Conservation (phyloP, 2,797 vertebrate species). For the Gobio occitaniae region DNA sequence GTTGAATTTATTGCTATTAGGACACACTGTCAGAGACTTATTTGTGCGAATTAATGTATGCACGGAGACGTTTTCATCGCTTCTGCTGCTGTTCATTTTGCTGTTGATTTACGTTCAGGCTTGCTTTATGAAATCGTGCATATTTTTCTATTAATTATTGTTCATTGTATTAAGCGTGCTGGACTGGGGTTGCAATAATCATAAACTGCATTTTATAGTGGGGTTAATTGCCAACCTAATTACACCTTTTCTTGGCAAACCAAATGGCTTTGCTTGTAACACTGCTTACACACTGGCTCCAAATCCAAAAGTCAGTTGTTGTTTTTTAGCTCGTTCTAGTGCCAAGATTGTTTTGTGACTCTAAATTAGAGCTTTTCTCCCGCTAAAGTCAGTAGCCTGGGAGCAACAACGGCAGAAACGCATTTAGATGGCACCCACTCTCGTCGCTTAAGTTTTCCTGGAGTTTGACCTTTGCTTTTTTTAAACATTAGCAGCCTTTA, state of each 20-base stretch:
- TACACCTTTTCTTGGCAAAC: slow-evolving; percentile 30
- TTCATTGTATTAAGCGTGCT: background rate
- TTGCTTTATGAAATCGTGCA: slow-evolving; percentile 33
- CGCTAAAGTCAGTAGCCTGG: background rate
- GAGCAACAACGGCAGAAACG: slow-evolving; percentile 1
- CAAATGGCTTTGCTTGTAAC: slow-evolving; percentile 4
- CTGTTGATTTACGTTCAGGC: slow-evolving; percentile 19
- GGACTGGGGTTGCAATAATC: slow-evolving; percentile 21
- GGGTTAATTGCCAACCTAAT: slow-evolving; percentile 39
- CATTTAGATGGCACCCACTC: slow-evolving; percentile 11
- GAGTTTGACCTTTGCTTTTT: slow-evolving; percentile 32
- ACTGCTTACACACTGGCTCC: background rate
- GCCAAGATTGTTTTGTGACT: background rate
- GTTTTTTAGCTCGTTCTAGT: background rate
- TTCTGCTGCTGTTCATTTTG: background rate
- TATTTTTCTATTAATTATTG: slow-evolving; percentile 41
- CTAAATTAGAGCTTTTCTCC: slow-evolving; percentile 33
- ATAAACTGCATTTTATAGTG: slow-evolving; percentile 24
- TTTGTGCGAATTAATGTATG: slow-evolving; percentile 18
- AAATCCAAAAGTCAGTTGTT: background rate
- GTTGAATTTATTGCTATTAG: slow-evolving; percentile 27
- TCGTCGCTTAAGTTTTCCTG: background rate
- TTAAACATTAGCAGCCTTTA: background rate
- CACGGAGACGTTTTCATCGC: background rate
- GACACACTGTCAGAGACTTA: background rate